Evolutionary conservation across 2,113 vertebrate species (phyloP).

Genomic region (Crotalus tigris): DNA sequence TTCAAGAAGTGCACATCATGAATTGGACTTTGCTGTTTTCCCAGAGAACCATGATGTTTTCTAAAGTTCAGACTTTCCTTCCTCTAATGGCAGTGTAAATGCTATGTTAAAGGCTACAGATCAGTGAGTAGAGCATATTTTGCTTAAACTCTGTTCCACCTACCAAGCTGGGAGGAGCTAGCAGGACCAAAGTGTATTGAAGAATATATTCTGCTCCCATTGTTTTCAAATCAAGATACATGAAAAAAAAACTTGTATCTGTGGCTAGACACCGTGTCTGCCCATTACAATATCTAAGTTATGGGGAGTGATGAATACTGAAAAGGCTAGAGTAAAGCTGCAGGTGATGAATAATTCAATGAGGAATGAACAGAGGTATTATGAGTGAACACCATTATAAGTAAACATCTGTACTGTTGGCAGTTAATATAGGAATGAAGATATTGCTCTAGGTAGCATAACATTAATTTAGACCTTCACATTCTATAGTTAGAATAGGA

Average conservation of each 20-base stretch:
- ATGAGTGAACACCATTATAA: background rate
- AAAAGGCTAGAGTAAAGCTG: background rate
- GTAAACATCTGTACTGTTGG: background rate
- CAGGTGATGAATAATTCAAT: background rate
- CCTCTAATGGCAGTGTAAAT: background rate
- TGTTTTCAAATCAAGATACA: background rate
- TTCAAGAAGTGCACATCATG: background rate
- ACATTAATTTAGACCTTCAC: background rate
- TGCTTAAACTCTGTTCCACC: background rate
- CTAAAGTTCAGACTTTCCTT: background rate
- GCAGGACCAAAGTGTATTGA: background rate
- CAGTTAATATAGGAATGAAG: background rate
- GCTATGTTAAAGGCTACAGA: background rate
- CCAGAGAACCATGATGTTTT: background rate
- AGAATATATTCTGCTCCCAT: background rate
- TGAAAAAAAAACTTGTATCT: background rate
- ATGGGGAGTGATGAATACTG: background rate
- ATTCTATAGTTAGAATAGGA: background rate
- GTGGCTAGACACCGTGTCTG: background rate
- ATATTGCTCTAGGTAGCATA: background rate
- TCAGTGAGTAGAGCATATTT: background rate
- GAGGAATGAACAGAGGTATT: background rate
- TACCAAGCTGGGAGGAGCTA: background rate
- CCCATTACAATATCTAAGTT: background rate
- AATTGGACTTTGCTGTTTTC: background rate